Evolutionary conservation across 2,797 vertebrate genomes (phyloP), one percentile per base, ranked within the genome.

Genomic region (Cygnus olor): DNA sequence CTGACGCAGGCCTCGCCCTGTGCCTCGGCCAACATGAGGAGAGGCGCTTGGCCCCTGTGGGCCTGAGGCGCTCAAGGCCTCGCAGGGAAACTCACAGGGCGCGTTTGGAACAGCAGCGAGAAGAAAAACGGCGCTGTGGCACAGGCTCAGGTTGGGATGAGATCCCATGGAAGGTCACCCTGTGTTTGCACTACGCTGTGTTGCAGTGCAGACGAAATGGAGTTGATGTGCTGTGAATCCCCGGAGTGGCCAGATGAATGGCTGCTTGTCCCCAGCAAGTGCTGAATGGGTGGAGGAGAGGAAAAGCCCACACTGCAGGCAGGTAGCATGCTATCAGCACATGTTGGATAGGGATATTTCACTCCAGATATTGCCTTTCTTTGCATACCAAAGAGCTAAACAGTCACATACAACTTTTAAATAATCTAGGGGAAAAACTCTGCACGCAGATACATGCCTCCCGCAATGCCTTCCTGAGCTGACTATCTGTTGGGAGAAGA

Each of bases 141-240:
- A 90, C 7, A 13, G 92, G 90, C 85, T 84, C 65, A 79, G 71
- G 88, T 27, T 86, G 60, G 70, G 91, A 91, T 58, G 92, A 92
- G 90, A 92, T 60, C 61, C 11, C 85, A 70, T 51, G 63, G 89
- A 93, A 97, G 96, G 97, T 95, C 94, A 94, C 9, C 58, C 30
- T 10, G 36, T 85, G 93, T 96, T 92, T 94, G 94, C 93, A 86
- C 70, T 91, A 12, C 11, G 56, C 76, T 32, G 83, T 12, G 54
- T 14, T 51, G 77, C 14, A 32, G 86, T 2, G 38, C 42, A n/a
- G 81, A 63, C 2, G 25, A 87, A 85, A 91, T 38, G 79, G 93
- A 94, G 68, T 30, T 60, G 63, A 79, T 21, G 36, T 77, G 34
- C 83, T 90, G 70, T 73, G 93, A 97, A 93, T 94, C 93, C 89